Evolutionary conservation across 2,113 vertebrate genomes (phyloP).

Genomic region (Pheucticus melanocephalus): DNA sequence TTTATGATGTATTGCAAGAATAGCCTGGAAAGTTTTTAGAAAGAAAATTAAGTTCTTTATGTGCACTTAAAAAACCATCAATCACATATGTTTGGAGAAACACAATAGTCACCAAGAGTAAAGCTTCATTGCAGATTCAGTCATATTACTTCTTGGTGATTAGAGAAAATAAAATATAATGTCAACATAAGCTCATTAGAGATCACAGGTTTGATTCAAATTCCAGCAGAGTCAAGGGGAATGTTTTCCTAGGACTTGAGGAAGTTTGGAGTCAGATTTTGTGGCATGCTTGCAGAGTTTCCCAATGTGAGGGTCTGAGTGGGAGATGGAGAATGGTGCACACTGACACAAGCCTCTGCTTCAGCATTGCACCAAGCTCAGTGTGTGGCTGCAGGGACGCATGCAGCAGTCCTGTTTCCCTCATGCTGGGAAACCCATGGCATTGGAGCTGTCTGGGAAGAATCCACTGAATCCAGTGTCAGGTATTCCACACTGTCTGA

Average conservation of each 20-base stretch:
- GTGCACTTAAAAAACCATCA: not conserved
- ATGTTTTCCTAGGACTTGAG: not conserved
- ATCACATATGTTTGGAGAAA: not conserved
- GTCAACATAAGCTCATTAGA: not conserved
- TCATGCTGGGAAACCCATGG: not conserved
- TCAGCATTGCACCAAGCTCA: not conserved
- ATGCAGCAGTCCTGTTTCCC: accelerated
- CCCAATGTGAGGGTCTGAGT: accelerated
- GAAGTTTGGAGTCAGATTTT: not conserved
- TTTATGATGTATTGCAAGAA: not conserved
- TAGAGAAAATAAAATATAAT: not conserved
- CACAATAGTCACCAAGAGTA: not conserved
- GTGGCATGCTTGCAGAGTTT: not conserved
- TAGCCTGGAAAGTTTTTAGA: not conserved
- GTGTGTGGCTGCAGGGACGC: accelerated
- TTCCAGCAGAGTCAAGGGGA: not conserved
- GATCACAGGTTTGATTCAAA: not conserved
- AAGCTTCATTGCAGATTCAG: not conserved
- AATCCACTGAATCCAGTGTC: too few relatives aligned
- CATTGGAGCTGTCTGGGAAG: not conserved
- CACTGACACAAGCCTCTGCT: not conserved
- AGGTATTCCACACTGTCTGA: accelerated
- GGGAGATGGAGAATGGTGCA: not conserved
- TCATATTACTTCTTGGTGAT: not conserved
- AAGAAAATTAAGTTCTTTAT: not conserved